A percentile compares a stretch with the other conserved stretches of the same genome.
Conservation (phyloP, 2,113 vertebrate species). For the Tetraodon nigroviridis region DNA sequence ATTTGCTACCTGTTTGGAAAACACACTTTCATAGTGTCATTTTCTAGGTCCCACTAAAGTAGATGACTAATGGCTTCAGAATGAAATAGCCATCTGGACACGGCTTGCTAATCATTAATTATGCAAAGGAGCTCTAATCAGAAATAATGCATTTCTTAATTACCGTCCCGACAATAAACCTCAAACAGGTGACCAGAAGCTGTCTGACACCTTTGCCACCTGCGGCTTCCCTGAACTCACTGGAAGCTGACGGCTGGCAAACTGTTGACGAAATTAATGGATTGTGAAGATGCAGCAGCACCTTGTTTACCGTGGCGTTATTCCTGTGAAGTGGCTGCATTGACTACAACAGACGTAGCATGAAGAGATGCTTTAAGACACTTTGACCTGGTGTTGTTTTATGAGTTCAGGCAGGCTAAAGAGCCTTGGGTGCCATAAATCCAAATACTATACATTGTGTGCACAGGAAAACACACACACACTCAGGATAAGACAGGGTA, state of each 20-base stretch:
- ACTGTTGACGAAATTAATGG: slow-evolving; percentile 58
- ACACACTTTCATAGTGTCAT: slow-evolving; percentile 22
- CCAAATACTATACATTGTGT: too few relatives aligned
- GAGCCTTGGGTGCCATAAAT: too few relatives aligned
- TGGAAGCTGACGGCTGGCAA: slow-evolving; percentile 59
- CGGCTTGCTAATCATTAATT: slow-evolving; percentile 54
- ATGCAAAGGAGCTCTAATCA: slow-evolving; percentile 57
- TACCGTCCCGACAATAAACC: slow-evolving; percentile 47
- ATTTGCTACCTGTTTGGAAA: background rate
- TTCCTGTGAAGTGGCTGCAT: too few relatives aligned
- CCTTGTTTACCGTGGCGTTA: too few relatives aligned
- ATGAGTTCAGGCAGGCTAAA: too few relatives aligned
- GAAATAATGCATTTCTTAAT: slow-evolving; percentile 65
- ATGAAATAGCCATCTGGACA: slow-evolving; percentile 60
- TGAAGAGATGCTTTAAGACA: too few relatives aligned
- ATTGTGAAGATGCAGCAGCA: slow-evolving; percentile 17
- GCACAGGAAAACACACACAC: too few relatives aligned
- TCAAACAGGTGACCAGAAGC: slow-evolving; percentile 54
- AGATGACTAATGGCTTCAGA: slow-evolving; percentile 53
- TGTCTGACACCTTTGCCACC: slow-evolving; percentile 39
- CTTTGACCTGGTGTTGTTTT: too few relatives aligned
- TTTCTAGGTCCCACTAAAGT: slow-evolving; percentile 47
- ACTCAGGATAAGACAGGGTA: too few relatives aligned
- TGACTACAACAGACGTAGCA: too few relatives aligned
- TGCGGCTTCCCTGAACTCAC: slow-evolving; percentile 28